Base-by-base conservation (phyloP, 92 coral and sea anemone species). In the Heteractis magnifica region DNA sequence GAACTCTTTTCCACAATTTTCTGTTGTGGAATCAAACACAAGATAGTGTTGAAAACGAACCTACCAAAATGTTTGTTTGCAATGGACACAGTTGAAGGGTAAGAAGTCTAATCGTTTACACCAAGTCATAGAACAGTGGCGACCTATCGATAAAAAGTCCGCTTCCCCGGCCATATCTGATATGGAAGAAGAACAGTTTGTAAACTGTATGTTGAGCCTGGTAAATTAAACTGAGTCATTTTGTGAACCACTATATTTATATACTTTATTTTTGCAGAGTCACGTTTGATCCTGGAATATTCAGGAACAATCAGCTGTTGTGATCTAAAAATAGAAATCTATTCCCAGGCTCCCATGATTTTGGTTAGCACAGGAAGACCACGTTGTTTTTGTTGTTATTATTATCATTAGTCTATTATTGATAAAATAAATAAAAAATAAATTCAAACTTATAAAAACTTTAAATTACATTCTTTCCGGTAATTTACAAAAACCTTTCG, bases 91-190 rank as follows among this genome's bases (percentile, higher is more conserved):
- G 51, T 86, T 85, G 74, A 96, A 96, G 5, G 99, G 99, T 34
- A 96, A 84, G 73, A 96, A 96, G 56, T 96, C 99, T 11, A 96
- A 91, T 18, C 92, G 94, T 65, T 90, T 96, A 70, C 99, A 96
- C 65, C 82, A 84, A 12, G 85, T 84, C 23, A 92, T 87, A 34
- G 86, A 88, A 77, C 99, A 96, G 87, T 96, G 99, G 62, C 92
- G 89, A 68, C 99, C 99, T 23, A 96, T 55, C 74, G 99, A 92
- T 77, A 96, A 88, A 51, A 96, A 85, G 86, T 96, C 99, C 6
- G 90, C 93, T 71, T 90, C 90, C 48, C 90, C 94, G 51, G 95
- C 93, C 98, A 92, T 94, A 1, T 34, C 44, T 34, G 44, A 34
- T 81, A 78, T 77, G 18, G 12, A 74, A 19, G 18, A 41, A 44